Evolutionary conservation across 2,113 vertebrate genomes (phyloP).

Genomic region (Thermophis baileyi): DNA sequence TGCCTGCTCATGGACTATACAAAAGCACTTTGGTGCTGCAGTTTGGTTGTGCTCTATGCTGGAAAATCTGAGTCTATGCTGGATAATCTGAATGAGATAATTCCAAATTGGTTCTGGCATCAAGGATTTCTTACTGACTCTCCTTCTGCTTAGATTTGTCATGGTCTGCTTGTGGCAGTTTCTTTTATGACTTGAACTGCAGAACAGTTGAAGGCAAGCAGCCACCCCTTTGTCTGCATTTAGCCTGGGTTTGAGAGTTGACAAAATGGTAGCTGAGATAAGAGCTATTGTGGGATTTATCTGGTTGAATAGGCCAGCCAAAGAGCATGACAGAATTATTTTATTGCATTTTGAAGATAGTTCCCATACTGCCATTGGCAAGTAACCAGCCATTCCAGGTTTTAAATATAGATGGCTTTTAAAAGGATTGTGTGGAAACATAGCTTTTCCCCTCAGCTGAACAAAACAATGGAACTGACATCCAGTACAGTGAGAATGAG

Average conservation of each 20-base stretch:
- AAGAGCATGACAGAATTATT: neutral
- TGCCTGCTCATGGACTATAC: neutral
- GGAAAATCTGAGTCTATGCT: neutral
- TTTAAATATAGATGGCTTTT: neutral
- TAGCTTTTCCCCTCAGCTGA: neutral
- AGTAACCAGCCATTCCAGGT: neutral
- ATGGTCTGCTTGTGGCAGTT: neutral
- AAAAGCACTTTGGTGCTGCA: neutral
- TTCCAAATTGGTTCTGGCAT: neutral
- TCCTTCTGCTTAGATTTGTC: neutral
- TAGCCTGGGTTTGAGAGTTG: neutral
- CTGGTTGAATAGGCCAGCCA: neutral
- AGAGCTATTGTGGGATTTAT: neutral
- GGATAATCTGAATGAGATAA: neutral
- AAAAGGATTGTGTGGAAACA: neutral
- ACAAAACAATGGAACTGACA: neutral
- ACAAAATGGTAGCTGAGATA: neutral
- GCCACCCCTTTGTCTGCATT: neutral
- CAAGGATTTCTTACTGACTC: neutral
- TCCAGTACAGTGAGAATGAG: neutral
- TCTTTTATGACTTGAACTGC: neutral
- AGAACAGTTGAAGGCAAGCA: neutral
- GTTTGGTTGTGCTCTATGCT: neutral
- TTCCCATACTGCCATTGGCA: neutral
- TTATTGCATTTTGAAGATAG: neutral